Conservation (phyloP, 2,888 invertebrate species). For the Lampropteryx suffumata region DNA sequence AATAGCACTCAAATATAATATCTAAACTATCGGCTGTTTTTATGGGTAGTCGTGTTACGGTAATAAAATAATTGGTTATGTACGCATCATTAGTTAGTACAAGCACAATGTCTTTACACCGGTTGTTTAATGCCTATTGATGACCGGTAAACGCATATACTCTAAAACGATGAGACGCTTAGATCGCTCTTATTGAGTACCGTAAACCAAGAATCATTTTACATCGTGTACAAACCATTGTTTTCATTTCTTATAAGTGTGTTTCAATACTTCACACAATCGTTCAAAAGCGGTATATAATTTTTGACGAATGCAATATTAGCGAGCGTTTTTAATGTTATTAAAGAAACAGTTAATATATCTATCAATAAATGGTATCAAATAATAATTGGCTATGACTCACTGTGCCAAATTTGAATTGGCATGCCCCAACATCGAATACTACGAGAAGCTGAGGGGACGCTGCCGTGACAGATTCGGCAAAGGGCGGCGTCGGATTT, state of each 20-base stretch:
- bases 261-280: too few species aligned
- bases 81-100: slow-evolving; percentile 41
- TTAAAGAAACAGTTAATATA: too few species aligned
- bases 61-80: slow-evolving; percentile 49
- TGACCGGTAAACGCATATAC: slow-evolving; percentile 22
- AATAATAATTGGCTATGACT: too few species aligned
- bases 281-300: too few species aligned
- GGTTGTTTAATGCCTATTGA: slow-evolving; percentile 23
- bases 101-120: slow-evolving; percentile 19
- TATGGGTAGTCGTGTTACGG: slow-evolving; percentile 41
- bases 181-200: slow-evolving; percentile 16
- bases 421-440: slow-evolving; percentile 16
- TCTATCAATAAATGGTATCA: too few species aligned
- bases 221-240: slow-evolving; percentile 1
- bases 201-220: slow-evolving; percentile 16
- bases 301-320: too few species aligned
- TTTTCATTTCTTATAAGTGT: neutral
- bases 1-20: slow-evolving; percentile 19
- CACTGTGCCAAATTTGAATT: slow-evolving; percentile 14
- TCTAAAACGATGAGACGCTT: slow-evolving; percentile 12
- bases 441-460: slow-evolving; percentile 8
- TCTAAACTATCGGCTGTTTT: slow-evolving; percentile 33
- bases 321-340: too few species aligned
- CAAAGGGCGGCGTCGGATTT: slow-evolving; percentile 23
- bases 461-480: slow-evolving; percentile 21